A percentile compares a stretch with the other conserved stretches of the same genome.
Evolutionary conservation across 2,888 invertebrate species (phyloP).

Genomic region (Aspidiotus destructor): DNA sequence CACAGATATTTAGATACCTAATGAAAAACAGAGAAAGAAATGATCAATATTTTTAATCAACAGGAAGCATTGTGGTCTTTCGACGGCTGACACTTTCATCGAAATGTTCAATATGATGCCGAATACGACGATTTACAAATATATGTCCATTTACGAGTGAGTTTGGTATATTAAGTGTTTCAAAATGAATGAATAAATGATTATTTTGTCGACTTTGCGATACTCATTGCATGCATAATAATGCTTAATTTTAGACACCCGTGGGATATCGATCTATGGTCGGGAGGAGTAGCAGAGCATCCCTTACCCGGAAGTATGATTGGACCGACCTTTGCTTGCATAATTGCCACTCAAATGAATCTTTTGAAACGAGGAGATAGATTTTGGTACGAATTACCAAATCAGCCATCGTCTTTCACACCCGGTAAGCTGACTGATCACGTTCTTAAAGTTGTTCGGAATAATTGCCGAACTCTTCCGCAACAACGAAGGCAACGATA

Average conservation of each 20-base stretch:
- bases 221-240: neutral
- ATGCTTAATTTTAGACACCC: conserved; percentile 54
- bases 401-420: conserved; percentile 84
- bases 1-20: neutral
- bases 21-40: neutral
- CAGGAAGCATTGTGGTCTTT: conserved; percentile 77
- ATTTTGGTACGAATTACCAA: conserved; percentile 88
- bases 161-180: conserved; percentile 39
- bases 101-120: conserved; percentile 79
- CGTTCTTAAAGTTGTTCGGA: neutral
- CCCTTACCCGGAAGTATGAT: conserved; percentile 84
- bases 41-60: neutral
- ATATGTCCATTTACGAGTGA: conserved; percentile 72
- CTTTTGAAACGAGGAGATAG: conserved; percentile 80
- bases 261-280: conserved; percentile 87
- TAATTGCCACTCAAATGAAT: conserved; percentile 87
- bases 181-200: neutral
- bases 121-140: conserved; percentile 73
- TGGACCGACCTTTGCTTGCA: conserved; percentile 87
- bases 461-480: no score
- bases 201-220: neutral
- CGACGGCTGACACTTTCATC: conserved; percentile 64
- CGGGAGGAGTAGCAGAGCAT: conserved; percentile 84
- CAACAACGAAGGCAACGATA: no score
- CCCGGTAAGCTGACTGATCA: conserved; percentile 44